Percentiles rank a stretch among this genome's conserved stretches.
These are phyloP conservation scores for Pogonus chalceus DNA, from an alignment of 1,140 invertebrate genomes.

Conservation along the genomic window DNA sequence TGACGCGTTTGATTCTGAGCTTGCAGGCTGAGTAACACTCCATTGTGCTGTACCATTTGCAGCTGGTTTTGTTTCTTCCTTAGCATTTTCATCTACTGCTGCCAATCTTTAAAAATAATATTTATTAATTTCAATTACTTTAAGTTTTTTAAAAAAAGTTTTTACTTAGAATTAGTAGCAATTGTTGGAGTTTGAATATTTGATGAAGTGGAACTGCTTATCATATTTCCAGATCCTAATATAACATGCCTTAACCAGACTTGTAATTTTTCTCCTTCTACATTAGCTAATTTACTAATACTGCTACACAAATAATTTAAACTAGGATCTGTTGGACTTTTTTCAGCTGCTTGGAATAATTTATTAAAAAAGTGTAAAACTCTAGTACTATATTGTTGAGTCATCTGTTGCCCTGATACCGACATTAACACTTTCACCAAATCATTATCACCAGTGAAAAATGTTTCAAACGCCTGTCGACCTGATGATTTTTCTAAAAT, in stretches of 20 bases:
- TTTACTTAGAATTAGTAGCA: neutral
- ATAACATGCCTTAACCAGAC: slow-evolving; percentile 60
- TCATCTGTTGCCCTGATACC: slow-evolving; percentile 54
- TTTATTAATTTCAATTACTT: neutral
- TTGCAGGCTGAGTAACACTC: slow-evolving; percentile 16
- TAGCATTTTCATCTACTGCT: slow-evolving; percentile 1
- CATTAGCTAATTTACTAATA: slow-evolving; percentile 52
- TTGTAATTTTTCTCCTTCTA: slow-evolving; percentile 54
- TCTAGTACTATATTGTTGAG: slow-evolving; percentile 61
- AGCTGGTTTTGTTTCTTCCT: neutral
- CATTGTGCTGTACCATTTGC: slow-evolving; percentile 13
- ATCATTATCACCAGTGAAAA: slow-evolving; percentile 56
- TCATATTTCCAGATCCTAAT: slow-evolving; percentile 41
- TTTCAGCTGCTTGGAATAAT: slow-evolving; percentile 59
- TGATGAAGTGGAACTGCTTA: slow-evolving; percentile 36
- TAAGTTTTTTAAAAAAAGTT: neutral
- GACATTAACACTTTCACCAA: slow-evolving; percentile 64
- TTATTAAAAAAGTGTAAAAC: slow-evolving; percentile 74
- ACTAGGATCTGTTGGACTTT: slow-evolving; percentile 43
- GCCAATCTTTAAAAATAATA: neutral
- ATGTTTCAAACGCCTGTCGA: slow-evolving; percentile 67
- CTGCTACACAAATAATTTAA: slow-evolving; percentile 59
- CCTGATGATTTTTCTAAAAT: slow-evolving; percentile 70
- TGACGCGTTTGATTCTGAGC: slow-evolving; percentile 20
- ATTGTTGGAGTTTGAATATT: slow-evolving; percentile 22